Percentiles rank a stretch among this genome's conserved stretches.
Evolutionary conservation across 1,140 invertebrate genomes (phyloP).

Genomic region (Tetramorium parvispinum): DNA sequence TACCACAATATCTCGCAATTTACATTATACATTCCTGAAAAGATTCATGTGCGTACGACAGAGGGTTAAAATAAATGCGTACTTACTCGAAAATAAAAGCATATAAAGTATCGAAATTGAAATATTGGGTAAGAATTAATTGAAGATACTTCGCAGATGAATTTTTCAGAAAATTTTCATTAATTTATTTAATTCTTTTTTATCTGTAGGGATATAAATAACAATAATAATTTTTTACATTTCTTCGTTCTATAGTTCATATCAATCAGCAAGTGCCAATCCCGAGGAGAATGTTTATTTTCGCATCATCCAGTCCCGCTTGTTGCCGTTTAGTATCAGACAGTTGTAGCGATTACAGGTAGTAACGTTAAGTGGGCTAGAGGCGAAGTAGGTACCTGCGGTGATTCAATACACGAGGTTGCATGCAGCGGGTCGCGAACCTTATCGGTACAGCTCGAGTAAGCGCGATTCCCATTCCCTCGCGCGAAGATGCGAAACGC

Average conservation of each 20-base stretch:
- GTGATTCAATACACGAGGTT: constrained; percentile 63
- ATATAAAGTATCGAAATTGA: not conserved
- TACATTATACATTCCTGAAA: not conserved
- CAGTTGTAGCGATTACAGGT: constrained; percentile 35
- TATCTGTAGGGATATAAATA: not conserved
- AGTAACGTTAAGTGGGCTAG: constrained; percentile 64
- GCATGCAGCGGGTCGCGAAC: constrained; percentile 63
- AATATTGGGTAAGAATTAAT: not conserved
- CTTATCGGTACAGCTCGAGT: constrained; percentile 60
- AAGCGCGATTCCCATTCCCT: constrained; percentile 62
- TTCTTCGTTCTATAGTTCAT: constrained; percentile 13
- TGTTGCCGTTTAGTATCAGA: constrained; percentile 20
- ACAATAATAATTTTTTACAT: not conserved
- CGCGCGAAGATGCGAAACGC: constrained; percentile 20
- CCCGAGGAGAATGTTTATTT: constrained; percentile 50
- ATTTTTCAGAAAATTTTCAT: not conserved
- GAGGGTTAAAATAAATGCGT: not conserved
- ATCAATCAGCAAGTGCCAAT: constrained; percentile 32
- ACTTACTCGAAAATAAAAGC: not conserved
- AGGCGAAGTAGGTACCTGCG: constrained; percentile 56
- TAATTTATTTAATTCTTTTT: not conserved
- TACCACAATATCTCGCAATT: not conserved
- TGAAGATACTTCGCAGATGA: not conserved
- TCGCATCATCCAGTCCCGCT: constrained; percentile 29
- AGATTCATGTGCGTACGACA: not conserved